Percentiles rank a stretch among this genome's conserved stretches.
phyloP scores from a whole-genome alignment of 1,140 invertebrate genomes.

The Portunus trituberculatus region DNA sequence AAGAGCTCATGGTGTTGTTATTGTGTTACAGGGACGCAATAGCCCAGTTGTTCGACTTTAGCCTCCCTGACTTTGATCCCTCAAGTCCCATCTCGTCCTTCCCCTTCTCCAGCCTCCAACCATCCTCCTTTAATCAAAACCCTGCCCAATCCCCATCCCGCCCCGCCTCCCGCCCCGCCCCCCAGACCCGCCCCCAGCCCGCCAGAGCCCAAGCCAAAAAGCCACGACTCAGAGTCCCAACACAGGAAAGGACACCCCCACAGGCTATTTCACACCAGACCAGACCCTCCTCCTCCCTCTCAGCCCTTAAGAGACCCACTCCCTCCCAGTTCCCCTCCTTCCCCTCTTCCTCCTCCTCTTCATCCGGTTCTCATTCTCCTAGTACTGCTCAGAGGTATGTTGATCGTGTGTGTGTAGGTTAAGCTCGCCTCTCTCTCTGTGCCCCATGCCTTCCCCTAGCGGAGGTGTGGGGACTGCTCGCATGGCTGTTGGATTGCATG shows the following conservation, averaged over 20 bases:
- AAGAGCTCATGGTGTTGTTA: conserved; percentile 53
- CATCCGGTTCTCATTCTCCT: not conserved
- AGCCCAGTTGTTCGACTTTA: conserved; percentile 67
- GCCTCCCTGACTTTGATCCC: conserved; percentile 64
- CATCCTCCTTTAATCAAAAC: conserved; percentile 18
- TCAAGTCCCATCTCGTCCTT: conserved; percentile 64
- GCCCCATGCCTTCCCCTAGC: not conserved
- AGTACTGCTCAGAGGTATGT: not conserved
- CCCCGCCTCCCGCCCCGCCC: not conserved
- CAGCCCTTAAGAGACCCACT: not conserved
- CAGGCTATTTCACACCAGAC: not conserved
- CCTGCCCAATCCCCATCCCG: not conserved
- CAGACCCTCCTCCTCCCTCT: not conserved
- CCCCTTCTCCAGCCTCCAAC: conserved; percentile 51
- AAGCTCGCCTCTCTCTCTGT: not conserved
- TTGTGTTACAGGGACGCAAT: conserved; percentile 65
- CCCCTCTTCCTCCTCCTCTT: conserved; percentile 4
- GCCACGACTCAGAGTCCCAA: not conserved
- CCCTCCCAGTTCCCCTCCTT: not conserved
- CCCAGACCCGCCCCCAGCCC: not conserved
- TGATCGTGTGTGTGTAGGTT: not conserved
- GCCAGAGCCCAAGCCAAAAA: not conserved
- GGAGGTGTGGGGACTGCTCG: not conserved
- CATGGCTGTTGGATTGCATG: not conserved
- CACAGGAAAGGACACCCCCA: not conserved